These are phyloP conservation scores for Parapristionchus giblindavisi DNA, from an alignment of 2,888 invertebrate species.

Conservation along the genomic window DNA sequence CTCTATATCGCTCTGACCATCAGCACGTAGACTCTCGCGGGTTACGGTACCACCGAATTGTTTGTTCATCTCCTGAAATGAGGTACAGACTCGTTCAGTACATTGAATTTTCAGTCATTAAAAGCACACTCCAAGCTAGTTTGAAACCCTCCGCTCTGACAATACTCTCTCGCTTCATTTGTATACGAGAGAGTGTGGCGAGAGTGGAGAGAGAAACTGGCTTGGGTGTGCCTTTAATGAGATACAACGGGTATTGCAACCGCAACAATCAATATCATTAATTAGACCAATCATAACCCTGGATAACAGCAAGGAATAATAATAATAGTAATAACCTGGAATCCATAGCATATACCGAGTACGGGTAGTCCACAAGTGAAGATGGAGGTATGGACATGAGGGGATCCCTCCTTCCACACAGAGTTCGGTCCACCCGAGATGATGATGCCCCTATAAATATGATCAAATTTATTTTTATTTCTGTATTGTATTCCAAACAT, in stretches of 20 bases:
- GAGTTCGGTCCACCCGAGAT: constrained; percentile 98
- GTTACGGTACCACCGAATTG: constrained; percentile 92
- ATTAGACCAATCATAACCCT: background rate
- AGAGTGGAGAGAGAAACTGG: too few species aligned
- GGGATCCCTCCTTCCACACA: constrained; percentile 91
- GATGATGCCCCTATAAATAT: constrained; percentile 84
- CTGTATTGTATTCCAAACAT: too few species aligned
- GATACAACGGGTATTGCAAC: background rate
- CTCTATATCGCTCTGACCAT: constrained; percentile 75
- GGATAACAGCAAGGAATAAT: background rate
- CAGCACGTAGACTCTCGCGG: constrained; percentile 87
- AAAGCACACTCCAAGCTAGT: too few species aligned
- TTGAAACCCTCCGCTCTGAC: too few species aligned
- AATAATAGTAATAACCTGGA: constrained; percentile 80
- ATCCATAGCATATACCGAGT: constrained; percentile 95
- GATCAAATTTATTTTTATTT: too few species aligned
- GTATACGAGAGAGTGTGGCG: too few species aligned
- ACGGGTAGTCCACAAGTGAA: constrained; percentile 94
- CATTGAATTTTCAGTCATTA: too few species aligned
- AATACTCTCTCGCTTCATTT: too few species aligned
- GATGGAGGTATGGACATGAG: constrained; percentile 86
- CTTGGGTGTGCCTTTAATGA: too few species aligned
- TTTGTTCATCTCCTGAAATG: constrained; percentile 89
- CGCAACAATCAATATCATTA: background rate
- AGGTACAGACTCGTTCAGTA: too few species aligned